phyloP scores from a whole-genome alignment of 2,888 invertebrate genomes.

The Limnephilus lunatus region DNA sequence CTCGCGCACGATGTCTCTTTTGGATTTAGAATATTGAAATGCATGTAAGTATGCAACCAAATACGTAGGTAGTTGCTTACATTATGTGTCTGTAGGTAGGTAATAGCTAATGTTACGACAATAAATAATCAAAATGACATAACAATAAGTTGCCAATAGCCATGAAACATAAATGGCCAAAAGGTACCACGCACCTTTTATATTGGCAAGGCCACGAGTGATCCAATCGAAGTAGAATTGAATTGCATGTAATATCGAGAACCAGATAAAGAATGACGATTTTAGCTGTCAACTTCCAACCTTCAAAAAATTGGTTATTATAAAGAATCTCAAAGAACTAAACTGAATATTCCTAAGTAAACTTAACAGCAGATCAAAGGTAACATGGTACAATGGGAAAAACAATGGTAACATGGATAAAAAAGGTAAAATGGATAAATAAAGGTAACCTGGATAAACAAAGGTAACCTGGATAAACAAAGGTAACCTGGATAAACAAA shows the following conservation, averaged over 20 bases:
- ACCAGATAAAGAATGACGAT: not conserved
- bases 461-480: no score
- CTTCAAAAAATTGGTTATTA: not conserved
- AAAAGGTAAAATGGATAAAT: not conserved
- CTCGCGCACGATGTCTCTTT: not conserved
- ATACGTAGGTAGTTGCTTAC: not conserved
- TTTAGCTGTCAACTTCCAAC: not conserved
- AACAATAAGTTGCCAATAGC: not conserved
- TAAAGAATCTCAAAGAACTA: not conserved
- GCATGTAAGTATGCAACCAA: not conserved
- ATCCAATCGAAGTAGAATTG: not conserved
- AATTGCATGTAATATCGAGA: not conserved
- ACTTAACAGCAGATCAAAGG: not conserved
- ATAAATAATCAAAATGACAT: not conserved
- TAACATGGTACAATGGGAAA: not conserved
- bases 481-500: not conserved
- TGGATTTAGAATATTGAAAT: not conserved
- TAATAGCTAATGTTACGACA: not conserved
- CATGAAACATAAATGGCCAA: not conserved
- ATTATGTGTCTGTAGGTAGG: not conserved
- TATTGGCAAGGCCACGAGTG: not conserved
- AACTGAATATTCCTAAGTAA: not conserved
- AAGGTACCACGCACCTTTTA: not conserved
- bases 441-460: not conserved
- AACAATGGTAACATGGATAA: not conserved